Percentiles rank a stretch among this genome's conserved stretches.
Evolutionary conservation across 2,113 vertebrate genomes (phyloP).

Genomic region (Cebidichthys violaceus): DNA sequence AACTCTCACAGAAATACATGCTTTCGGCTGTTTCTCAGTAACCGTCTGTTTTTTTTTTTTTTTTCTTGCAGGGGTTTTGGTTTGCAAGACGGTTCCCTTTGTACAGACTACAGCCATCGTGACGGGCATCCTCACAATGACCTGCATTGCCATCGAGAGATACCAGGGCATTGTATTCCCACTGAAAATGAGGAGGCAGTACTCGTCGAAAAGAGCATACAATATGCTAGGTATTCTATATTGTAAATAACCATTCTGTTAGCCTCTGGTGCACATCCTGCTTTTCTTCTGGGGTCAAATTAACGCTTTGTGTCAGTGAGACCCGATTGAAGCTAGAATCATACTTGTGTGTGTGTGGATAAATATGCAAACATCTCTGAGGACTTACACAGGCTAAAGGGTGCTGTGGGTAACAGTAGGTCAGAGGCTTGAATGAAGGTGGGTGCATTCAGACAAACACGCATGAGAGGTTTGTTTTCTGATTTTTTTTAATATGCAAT

Average conservation of each 20-base stretch:
- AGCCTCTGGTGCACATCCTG: too few relatives aligned
- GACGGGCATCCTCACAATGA: constrained; percentile 88
- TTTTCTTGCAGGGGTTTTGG: constrained; percentile 80
- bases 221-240: constrained; percentile 84
- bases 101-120: constrained; percentile 88
- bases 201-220: constrained; percentile 84
- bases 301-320: too few relatives aligned
- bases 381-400: background rate
- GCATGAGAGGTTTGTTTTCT: too few relatives aligned
- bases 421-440: too few relatives aligned
- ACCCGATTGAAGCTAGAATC: too few relatives aligned
- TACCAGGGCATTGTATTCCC: constrained; percentile 89
- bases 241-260: too few relatives aligned
- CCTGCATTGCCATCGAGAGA: constrained; percentile 87
- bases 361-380: background rate
- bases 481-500: too few relatives aligned
- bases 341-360: background rate
- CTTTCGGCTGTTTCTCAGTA: background rate
- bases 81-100: constrained; percentile 88
- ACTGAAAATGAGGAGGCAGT: constrained; percentile 85
- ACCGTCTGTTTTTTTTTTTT: constrained; percentile 33
- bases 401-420: background rate
- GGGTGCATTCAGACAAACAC: too few relatives aligned
- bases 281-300: too few relatives aligned
- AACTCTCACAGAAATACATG: background rate